Evolutionary conservation across 2,113 vertebrate species (phyloP), one percentile per base, ranked within the genome.

Genomic region (Trogon melanurus): DNA sequence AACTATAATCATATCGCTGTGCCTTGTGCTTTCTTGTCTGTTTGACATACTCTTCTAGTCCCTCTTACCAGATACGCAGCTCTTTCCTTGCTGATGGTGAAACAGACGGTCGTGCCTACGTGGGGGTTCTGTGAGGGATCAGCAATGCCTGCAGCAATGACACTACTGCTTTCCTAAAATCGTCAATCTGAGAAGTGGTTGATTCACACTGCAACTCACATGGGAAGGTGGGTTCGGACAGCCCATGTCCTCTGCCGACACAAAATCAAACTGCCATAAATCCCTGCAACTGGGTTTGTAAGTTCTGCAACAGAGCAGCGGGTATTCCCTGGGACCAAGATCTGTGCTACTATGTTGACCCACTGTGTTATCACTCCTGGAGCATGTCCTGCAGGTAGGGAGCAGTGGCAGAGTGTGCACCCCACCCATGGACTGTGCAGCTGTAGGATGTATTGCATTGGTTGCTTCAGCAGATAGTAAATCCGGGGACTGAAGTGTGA

Each of bases 361-460:
- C 30, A 56, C 16, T 30, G 48, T 0, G 1, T 58, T 41, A 34
- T 19, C 57, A 26, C 36, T 22, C 36, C 27, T 85, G 61, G 32
- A 4, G 0, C 2, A 0, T 25, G 16, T 62, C 53, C 57, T 44
- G 27, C 53, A 51, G 10, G 9, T 22, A 26, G 29, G 17, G 27
- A 57, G 13, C 17, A 56, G 26, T 1, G 2, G 11, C 41, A 64
- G 7, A 70, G 9, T 9, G 4, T 16, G n/a, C n/a, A 17, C 6
- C n/a, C 26, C 10, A 7, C 30, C 67, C 41, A 6, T 4, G 14
- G 22, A 19, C 64, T 90, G n/a, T 44, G 38, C n/a, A 44, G 29
- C 22, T 1, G 0, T 18, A 50, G 34, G 14, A 25, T 65, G 22
- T 4, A 17, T 73, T 73, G 20, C 29, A 38, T 1, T 0, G 0